Conservation (phyloP, 2,797 vertebrate species). For the Thalassophryne amazonica region DNA sequence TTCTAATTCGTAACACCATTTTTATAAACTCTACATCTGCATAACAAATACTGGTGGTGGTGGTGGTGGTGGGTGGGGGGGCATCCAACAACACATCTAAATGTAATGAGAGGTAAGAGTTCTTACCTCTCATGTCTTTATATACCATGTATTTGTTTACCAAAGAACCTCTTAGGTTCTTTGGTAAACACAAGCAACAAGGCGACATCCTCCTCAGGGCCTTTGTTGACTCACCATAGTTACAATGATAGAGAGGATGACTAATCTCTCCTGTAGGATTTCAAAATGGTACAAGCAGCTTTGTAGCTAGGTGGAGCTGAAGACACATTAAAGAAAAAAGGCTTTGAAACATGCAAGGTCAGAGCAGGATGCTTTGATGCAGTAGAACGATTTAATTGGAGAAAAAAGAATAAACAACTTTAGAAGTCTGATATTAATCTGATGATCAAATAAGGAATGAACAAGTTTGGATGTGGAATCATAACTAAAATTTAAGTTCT, state of each 20-base stretch:
- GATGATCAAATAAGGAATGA: neutral
- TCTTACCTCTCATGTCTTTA: too few species aligned
- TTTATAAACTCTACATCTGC: neutral
- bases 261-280: conserved; percentile 34
- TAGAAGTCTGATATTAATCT: too few species aligned
- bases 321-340: conserved; percentile 9
- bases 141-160: too few species aligned
- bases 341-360: conserved; percentile 3
- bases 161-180: neutral
- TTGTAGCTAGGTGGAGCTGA: conserved; percentile 28
- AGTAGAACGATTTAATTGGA: too few species aligned
- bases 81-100: too few species aligned
- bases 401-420: too few species aligned
- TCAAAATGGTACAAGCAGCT: conserved; percentile 6
- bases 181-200: conserved; percentile 31
- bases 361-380: too few species aligned
- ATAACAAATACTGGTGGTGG: conserved; percentile 1
- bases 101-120: neutral
- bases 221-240: conserved; percentile 59
- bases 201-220: conserved; percentile 44
- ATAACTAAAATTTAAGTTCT: neutral
- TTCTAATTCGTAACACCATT: neutral
- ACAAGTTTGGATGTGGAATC: neutral
- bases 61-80: too few species aligned
- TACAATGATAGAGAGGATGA: conserved; percentile 40